Evolutionary conservation across 2,888 invertebrate genomes (phyloP), one percentile per base, ranked within the genome.

Genomic region (Argynnis bischoffii): DNA sequence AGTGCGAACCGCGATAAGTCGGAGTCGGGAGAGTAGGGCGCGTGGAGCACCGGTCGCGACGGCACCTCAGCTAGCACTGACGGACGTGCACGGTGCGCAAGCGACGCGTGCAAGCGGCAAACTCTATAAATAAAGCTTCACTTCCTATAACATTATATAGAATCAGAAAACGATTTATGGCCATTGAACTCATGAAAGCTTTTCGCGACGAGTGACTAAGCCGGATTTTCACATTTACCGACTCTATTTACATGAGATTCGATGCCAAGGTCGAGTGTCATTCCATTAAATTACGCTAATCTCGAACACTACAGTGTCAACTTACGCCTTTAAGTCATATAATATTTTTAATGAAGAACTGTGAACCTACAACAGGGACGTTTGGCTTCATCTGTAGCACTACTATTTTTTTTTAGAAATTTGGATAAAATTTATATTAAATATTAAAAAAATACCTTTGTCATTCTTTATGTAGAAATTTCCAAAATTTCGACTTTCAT

Each of bases 141-240:
- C 86, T 90, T 90, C 92, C 90, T 88, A 89, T 86, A 85, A 59
- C 81, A 78, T 75, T 65, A 65, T 81, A 86, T 82, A 81, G 82
- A 85, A 87, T 87, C 87, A 83, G 79, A 85, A 88, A 84, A 85
- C 85, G 86, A 88, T 87, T 88, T 90, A 90, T 91, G 92, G 87
- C 82, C 90, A 80, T 84, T 91, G 91, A 92, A 90, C 92, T 83
- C 88, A 81, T 81, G 82, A 85, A 85, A 89, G 83, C 81, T 85
- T 86, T 88, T 86, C 79, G 82, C 81, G 74, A 76, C 70, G 76
- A 73, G 76, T 85, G 83, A 84, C 82, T 82, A 80, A 83, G 76
- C 72, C 70, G 54, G 74, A 74, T 74, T 77, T 78, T 79, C 71
- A 74, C 70, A 70, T 77, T 73, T 68, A 48, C 11, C 59, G 63